phyloP scores from a whole-genome alignment of 2,888 invertebrate genomes.

The Altica lythri region DNA sequence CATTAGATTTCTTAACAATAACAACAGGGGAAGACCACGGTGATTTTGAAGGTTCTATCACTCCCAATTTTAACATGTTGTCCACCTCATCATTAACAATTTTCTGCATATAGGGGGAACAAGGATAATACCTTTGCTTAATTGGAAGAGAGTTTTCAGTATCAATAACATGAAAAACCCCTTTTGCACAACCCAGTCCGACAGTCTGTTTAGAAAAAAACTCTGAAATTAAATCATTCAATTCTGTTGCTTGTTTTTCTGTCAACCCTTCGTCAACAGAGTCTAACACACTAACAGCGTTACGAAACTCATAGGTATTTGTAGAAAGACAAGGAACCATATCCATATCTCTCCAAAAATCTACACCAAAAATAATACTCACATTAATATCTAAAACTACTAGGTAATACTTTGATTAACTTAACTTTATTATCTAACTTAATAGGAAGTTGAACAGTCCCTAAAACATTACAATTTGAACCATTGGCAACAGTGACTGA shows the following conservation, averaged over 20 bases:
- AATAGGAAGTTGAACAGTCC: conserved; percentile 20
- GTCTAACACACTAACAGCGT: not conserved
- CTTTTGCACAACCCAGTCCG: conserved; percentile 21
- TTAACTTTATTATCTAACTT: conserved; percentile 14
- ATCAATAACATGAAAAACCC: conserved; percentile 22
- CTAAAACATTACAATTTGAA: conserved; percentile 19
- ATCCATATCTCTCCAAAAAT: conserved; percentile 29
- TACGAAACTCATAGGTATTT: not conserved
- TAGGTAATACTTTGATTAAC: too few species aligned
- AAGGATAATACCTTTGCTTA: conserved; percentile 28
- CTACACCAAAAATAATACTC: conserved; percentile 26
- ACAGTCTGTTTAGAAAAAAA: conserved; percentile 10
- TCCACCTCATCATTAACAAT: conserved; percentile 31
- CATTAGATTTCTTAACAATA: conserved; percentile 46
- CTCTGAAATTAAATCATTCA: not conserved
- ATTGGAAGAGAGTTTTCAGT: conserved; percentile 23
- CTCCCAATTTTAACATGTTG: conserved; percentile 33
- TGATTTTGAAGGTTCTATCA: conserved; percentile 36
- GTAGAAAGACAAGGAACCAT: conserved; percentile 14
- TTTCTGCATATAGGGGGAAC: conserved; percentile 25
- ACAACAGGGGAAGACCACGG: conserved; percentile 44
- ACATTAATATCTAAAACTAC: conserved; percentile 20
- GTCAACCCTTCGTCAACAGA: not conserved
- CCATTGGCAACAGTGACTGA: conserved; percentile 18
- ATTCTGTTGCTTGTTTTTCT: not conserved